Evolutionary conservation across 2,888 invertebrate genomes (phyloP).

Genomic region (Melipona bicolor): DNA sequence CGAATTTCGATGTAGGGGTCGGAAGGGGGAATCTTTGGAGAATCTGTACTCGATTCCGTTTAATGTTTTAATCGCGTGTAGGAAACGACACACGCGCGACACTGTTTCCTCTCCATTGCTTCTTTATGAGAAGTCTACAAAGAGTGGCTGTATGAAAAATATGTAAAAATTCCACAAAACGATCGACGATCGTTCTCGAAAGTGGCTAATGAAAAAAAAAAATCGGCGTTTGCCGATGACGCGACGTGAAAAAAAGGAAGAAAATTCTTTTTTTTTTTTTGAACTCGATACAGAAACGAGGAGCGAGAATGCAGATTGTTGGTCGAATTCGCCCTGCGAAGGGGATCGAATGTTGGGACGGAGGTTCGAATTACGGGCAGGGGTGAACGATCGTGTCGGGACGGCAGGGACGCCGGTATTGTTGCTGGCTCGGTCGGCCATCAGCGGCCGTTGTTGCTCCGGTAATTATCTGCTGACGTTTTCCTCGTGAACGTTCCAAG

Average conservation of each 20-base stretch:
- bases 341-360: slow-evolving; percentile 20
- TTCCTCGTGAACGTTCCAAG: slow-evolving; percentile 72
- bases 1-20: background rate
- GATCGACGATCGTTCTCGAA: too few relatives aligned
- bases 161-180: too few relatives aligned
- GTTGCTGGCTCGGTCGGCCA: slow-evolving; percentile 60
- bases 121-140: background rate
- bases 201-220: background rate
- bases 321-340: background rate
- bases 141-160: background rate
- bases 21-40: background rate
- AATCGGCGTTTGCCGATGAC: too few relatives aligned
- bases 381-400: slow-evolving; percentile 42
- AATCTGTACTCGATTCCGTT: too few relatives aligned
- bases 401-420: slow-evolving; percentile 38
- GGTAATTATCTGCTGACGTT: slow-evolving; percentile 81
- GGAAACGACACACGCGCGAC: too few relatives aligned
- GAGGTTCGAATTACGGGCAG: slow-evolving; percentile 30
- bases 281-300: background rate
- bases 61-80: too few relatives aligned
- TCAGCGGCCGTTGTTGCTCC: slow-evolving; percentile 72
- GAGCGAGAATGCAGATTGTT: background rate
- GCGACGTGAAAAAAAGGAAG: too few relatives aligned
- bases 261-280: background rate
- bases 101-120: background rate